Evolutionary conservation across 2,888 invertebrate genomes (phyloP).

Genomic region (Macaria liturata): DNA sequence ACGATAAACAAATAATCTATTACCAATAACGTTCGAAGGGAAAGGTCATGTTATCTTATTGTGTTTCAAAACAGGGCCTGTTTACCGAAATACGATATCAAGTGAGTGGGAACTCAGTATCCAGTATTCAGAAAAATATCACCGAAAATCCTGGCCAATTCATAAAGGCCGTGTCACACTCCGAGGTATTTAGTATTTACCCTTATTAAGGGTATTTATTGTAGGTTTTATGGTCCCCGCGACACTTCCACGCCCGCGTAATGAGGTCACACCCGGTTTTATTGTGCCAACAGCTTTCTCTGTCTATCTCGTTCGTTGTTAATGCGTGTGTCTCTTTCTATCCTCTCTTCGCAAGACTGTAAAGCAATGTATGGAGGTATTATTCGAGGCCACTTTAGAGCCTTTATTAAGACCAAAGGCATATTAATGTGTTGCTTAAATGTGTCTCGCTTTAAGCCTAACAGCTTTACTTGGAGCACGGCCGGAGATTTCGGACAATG

Average conservation of each 20-base stretch:
- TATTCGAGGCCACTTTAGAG: slow-evolving; percentile 5
- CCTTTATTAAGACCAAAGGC: slow-evolving; percentile 8
- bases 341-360: background rate
- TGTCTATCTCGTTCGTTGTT: background rate
- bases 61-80: too few species aligned
- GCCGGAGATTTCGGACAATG: too few species aligned
- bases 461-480: too few species aligned
- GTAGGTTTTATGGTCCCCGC: slow-evolving; percentile 47
- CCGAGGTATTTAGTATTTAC: slow-evolving; percentile 46
- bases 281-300: slow-evolving; percentile 29
- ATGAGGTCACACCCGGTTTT: slow-evolving; percentile 51
- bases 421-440: slow-evolving; percentile 3
- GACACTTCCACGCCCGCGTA: slow-evolving; percentile 46
- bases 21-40: too few species aligned
- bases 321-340: too few species aligned
- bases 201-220: slow-evolving; percentile 41
- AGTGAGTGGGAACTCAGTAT: too few species aligned
- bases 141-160: slow-evolving; percentile 40
- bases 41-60: too few species aligned
- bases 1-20: too few species aligned
- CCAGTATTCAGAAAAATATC: slow-evolving; percentile 16
- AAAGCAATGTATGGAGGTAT: slow-evolving; percentile 12
- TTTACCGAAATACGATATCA: too few species aligned
- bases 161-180: slow-evolving; percentile 48
- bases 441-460: background rate